Evolutionary conservation across 1,140 invertebrate species (phyloP), one percentile per base, ranked within the genome.

Genomic region (Drosophila sechellia): DNA sequence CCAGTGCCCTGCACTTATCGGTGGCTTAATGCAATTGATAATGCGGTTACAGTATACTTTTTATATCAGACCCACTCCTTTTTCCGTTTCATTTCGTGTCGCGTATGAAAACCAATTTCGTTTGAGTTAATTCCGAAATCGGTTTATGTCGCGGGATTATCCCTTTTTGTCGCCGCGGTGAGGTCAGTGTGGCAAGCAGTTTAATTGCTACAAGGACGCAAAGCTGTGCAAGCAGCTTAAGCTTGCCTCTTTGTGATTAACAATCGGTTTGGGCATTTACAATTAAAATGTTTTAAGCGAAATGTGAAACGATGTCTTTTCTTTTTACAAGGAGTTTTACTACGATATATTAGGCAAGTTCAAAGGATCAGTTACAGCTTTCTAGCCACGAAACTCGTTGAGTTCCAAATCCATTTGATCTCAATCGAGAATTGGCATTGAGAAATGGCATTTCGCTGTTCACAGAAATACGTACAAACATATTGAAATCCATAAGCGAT

Each of bases 21-120:
- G 5, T 25, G 64, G 59, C 60, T 68, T 68, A 68, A 68, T 68
- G 46, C 64, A 68, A 68, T 68, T 68, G 64, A 68, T 68, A 65
- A 65, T 68, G 64, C 59, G 64, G 64, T 68, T 68, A 68, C 64
- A 27, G 60, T 49, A 50, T 15, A 31, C 43, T 65, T 50, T 43
- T 37, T n/a, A n/a, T 25, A 37, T 25, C 4, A 13, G n/a, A 11
- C 27, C n/a, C 43, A 13, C 35, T n/a, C 13, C 11, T 10, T 31
- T 3, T 31, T 65, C 4, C 25, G 11, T 39, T 66, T 13, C 27
- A 20, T 45, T 49, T 49, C 40, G 43, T 48, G 34, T 35, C 25
- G 39, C 20, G 39, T 34, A 27, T 8, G 31, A 60, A 17, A 35
- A 65, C n/a, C 45, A 65, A 43, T 68, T 68, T 52, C 37, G 60